Percentiles rank a stretch among this genome's conserved stretches.
These are phyloP conservation scores for Acanthosoma haemorrhoidale DNA, from an alignment of 2,888 invertebrate genomes.

Conservation along the genomic window DNA sequence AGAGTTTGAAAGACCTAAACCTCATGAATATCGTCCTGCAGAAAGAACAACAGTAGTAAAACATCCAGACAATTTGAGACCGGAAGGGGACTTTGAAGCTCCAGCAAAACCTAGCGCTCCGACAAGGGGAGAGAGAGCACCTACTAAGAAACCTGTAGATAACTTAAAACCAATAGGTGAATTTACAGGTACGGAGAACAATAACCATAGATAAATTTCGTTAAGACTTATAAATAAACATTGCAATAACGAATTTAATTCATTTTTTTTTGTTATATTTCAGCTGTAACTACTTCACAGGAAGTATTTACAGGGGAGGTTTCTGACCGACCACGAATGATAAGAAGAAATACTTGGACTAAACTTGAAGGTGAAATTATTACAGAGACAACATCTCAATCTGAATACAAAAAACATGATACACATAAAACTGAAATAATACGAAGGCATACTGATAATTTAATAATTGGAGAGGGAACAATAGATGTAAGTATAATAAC, in stretches of 20 bases:
- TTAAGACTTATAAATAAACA: not conserved
- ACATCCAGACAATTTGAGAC: slow-evolving; percentile 47
- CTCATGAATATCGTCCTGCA: slow-evolving; percentile 46
- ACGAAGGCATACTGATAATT: slow-evolving; percentile 58
- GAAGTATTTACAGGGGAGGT: slow-evolving; percentile 64
- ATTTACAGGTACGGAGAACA: slow-evolving; percentile 41
- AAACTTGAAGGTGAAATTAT: slow-evolving; percentile 69
- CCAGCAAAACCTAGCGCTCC: slow-evolving; percentile 48
- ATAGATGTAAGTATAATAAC: slow-evolving; percentile 45
- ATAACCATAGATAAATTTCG: not conserved
- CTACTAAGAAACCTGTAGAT: slow-evolving; percentile 46
- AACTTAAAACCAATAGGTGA: slow-evolving; percentile 44
- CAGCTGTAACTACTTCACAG: slow-evolving; percentile 65
- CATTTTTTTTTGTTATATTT: not conserved
- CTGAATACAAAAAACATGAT: slow-evolving; percentile 57
- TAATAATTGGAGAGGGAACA: slow-evolving; percentile 59
- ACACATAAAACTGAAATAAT: slow-evolving; percentile 57
- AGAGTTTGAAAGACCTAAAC: slow-evolving; percentile 46
- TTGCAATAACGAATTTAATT: not conserved
- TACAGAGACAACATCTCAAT: slow-evolving; percentile 62
- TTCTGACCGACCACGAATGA: slow-evolving; percentile 58
- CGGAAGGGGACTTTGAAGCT: slow-evolving; percentile 50
- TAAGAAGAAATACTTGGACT: slow-evolving; percentile 70
- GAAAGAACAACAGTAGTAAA: slow-evolving; percentile 48
- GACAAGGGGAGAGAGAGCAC: slow-evolving; percentile 46